Conservation (phyloP, 2,797 vertebrate species). For the Poeciliopsis infans region DNA sequence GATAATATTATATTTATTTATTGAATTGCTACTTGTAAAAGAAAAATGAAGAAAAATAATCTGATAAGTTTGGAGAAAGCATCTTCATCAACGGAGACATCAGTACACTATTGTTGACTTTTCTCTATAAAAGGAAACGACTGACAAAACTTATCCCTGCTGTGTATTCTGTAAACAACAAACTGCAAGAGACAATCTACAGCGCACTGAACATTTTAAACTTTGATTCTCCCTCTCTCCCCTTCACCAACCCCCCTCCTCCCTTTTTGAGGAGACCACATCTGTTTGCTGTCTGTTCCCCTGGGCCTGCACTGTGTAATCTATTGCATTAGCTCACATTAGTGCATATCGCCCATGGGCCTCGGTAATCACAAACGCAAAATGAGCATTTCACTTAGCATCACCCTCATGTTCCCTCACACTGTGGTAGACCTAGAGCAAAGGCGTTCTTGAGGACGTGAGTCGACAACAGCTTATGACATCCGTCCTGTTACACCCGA, state of each 20-base stretch:
- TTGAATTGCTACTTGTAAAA: background rate
- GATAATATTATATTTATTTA: conserved; percentile 1
- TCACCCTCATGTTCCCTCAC: conserved; percentile 78
- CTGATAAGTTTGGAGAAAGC: conserved; percentile 19
- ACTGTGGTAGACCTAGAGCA: conserved; percentile 70
- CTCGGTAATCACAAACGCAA: conserved; percentile 86
- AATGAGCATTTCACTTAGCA: conserved; percentile 88
- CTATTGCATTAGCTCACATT: conserved; percentile 91
- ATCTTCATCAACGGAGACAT: conserved; percentile 20
- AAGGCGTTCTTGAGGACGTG: conserved; percentile 54
- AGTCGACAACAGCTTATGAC: conserved; percentile 72
- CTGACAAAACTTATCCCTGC: conserved; percentile 62
- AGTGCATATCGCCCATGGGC: conserved; percentile 88
- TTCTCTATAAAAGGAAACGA: conserved; percentile 25
- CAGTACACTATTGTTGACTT: conserved; percentile 27
- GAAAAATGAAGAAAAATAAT: conserved; percentile 5
- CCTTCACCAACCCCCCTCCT: conserved; percentile 11
- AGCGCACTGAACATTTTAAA: conserved; percentile 78
- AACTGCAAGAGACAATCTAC: conserved; percentile 76
- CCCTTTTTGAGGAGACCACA: conserved; percentile 77
- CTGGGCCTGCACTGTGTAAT: conserved; percentile 82
- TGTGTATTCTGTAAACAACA: conserved; percentile 60
- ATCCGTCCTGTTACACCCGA: conserved; percentile 59
- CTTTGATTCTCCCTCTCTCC: conserved; percentile 47
- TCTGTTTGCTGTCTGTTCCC: conserved; percentile 81